phyloP scores from a whole-genome alignment of 92 coral and sea anemone genomes.

The Nematostella vectensis region DNA sequence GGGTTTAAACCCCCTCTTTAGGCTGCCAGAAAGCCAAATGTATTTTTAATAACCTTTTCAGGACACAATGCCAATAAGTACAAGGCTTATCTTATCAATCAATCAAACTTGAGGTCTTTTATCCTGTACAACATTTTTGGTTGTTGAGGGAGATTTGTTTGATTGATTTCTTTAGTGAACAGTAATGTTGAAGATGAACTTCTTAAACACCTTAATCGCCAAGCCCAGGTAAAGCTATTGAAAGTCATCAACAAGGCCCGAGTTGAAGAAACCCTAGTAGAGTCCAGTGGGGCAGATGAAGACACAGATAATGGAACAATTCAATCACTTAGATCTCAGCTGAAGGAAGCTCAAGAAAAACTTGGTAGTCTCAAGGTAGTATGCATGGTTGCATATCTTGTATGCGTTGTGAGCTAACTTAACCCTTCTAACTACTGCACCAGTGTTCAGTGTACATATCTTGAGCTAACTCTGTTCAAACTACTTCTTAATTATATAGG shows the following conservation, averaged over 20 bases:
- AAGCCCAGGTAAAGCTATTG: slow-evolving; percentile 60
- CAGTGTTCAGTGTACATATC: too few species aligned
- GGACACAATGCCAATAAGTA: too few species aligned
- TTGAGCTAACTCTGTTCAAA: too few species aligned
- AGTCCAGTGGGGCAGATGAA: not conserved
- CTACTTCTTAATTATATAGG: too few species aligned
- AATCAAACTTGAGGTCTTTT: too few species aligned
- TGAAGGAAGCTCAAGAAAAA: slow-evolving; percentile 5
- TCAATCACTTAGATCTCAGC: slow-evolving; percentile 5
- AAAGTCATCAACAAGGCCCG: slow-evolving; percentile 22
- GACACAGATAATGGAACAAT: not conserved
- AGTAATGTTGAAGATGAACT: slow-evolving; percentile 70
- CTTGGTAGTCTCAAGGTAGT: slow-evolving; percentile 12
- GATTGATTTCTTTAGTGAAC: slow-evolving; percentile 34
- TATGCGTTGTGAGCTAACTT: too few species aligned
- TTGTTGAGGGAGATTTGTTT: not conserved
- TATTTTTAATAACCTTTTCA: too few species aligned
- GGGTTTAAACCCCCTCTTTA: too few species aligned
- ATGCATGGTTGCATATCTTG: not conserved
- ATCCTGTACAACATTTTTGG: too few species aligned
- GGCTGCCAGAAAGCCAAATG: too few species aligned
- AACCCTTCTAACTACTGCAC: too few species aligned
- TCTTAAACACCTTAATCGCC: slow-evolving; percentile 59
- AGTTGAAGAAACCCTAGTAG: not conserved
- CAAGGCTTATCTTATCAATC: too few species aligned